Evolutionary conservation across 2,888 invertebrate species (phyloP).

Genomic region (Orchesella flavescens): DNA sequence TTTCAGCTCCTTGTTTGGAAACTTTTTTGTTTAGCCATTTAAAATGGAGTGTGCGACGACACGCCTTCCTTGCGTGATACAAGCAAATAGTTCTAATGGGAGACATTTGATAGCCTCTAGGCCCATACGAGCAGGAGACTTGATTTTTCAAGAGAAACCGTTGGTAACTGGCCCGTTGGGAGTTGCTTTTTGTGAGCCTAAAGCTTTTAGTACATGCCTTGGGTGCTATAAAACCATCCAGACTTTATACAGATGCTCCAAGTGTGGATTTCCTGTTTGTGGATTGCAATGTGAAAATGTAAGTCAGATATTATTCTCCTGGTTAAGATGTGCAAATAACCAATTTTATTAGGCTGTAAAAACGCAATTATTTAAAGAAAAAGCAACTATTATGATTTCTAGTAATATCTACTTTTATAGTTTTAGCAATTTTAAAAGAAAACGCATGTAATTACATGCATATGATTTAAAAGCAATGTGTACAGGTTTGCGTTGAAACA

Average conservation of each 20-base stretch:
- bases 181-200: conserved; percentile 50
- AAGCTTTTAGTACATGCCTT: conserved; percentile 64
- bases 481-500: no score
- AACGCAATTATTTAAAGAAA: no score
- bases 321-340: no score
- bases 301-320: conserved; percentile 19
- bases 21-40: background rate
- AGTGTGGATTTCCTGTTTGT: conserved; percentile 71
- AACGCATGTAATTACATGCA: no score
- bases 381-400: no score
- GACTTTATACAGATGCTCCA: conserved; percentile 66
- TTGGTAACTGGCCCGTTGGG: conserved; percentile 68
- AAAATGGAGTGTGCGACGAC: conserved; percentile 28
- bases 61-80: conserved; percentile 60
- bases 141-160: conserved; percentile 69
- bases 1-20: background rate
- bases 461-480: no score
- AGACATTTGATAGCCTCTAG: conserved; percentile 68
- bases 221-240: conserved; percentile 67
- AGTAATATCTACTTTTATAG: no score
- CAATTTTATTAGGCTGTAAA: no score
- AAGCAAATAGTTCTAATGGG: conserved; percentile 51
- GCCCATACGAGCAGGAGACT: conserved; percentile 66
- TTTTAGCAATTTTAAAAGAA: no score
- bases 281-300: conserved; percentile 69